A percentile compares a stretch with the other conserved stretches of the same genome.
Evolutionary conservation across 2,113 vertebrate species (phyloP).

Genomic region (Ciconia maguari): DNA sequence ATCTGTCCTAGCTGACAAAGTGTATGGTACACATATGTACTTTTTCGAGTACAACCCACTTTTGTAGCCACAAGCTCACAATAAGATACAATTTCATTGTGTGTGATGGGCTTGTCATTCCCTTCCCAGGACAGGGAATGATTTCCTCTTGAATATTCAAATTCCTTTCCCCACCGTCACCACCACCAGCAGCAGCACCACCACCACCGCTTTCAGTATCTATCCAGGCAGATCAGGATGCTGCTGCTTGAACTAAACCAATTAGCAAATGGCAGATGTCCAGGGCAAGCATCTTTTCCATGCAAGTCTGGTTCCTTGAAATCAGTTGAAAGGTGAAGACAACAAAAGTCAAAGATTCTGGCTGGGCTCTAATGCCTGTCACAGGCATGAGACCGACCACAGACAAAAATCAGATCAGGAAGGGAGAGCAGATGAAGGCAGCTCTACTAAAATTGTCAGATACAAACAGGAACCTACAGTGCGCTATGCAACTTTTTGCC

Average conservation of each 20-base stretch:
- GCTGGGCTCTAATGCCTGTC: neutral
- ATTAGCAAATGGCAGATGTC: neutral
- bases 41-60: neutral
- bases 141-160: neutral
- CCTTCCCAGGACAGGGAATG: neutral
- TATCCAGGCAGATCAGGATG: neutral
- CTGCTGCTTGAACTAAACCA: neutral
- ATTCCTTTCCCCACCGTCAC: neutral
- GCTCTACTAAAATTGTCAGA: neutral
- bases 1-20: neutral
- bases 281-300: neutral
- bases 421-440: conserved; percentile 2
- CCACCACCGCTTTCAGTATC: neutral
- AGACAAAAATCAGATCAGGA: conserved; percentile 12
- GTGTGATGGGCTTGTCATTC: neutral
- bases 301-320: neutral
- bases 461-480: neutral
- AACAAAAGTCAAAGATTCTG: neutral
- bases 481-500: neutral
- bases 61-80: neutral
- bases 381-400: neutral
- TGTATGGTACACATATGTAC: neutral
- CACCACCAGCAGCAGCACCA: neutral
- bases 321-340: neutral
- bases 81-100: neutral